phyloP scores from a whole-genome alignment of 2,888 invertebrate genomes.

The Mactromeris polynyma region DNA sequence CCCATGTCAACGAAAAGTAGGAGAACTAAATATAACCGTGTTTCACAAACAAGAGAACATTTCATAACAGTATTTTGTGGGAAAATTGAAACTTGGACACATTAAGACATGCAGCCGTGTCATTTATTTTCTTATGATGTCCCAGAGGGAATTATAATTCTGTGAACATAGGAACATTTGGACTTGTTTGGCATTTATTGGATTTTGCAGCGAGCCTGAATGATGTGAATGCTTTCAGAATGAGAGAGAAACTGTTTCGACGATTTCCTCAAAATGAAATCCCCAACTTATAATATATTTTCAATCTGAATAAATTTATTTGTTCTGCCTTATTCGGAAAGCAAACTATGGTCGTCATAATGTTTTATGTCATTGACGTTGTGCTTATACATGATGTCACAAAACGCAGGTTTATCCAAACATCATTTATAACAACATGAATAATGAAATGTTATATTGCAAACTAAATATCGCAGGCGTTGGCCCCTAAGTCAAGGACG shows the following conservation, averaged over 20 bases:
- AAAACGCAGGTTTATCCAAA: too few relatives aligned
- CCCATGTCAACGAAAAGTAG: too few relatives aligned
- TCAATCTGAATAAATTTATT: not conserved
- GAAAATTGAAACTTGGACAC: not conserved
- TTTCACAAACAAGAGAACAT: not conserved
- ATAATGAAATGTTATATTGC: too few relatives aligned
- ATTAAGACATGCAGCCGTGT: slow-evolving; percentile 1
- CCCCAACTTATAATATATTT: not conserved
- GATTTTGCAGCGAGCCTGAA: slow-evolving; percentile 4
- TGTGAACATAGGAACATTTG: slow-evolving; percentile 5
- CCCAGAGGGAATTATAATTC: not conserved
- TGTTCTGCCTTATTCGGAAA: not conserved
- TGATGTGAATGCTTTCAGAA: not conserved
- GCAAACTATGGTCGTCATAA: too few relatives aligned
- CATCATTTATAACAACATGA: too few relatives aligned
- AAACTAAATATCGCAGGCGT: too few relatives aligned
- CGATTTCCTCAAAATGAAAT: not conserved
- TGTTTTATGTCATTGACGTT: too few relatives aligned
- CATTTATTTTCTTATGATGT: slow-evolving; percentile 14
- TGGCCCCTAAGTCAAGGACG: too few relatives aligned
- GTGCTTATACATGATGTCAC: too few relatives aligned
- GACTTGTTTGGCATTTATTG: slow-evolving; percentile 10
- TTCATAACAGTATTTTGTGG: not conserved
- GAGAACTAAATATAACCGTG: too few relatives aligned
- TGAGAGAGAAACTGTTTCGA: not conserved